A percentile compares a stretch with the other conserved stretches of the same genome.
phyloP scores from a whole-genome alignment of 2,888 invertebrate species.

The Dicycla oo region DNA sequence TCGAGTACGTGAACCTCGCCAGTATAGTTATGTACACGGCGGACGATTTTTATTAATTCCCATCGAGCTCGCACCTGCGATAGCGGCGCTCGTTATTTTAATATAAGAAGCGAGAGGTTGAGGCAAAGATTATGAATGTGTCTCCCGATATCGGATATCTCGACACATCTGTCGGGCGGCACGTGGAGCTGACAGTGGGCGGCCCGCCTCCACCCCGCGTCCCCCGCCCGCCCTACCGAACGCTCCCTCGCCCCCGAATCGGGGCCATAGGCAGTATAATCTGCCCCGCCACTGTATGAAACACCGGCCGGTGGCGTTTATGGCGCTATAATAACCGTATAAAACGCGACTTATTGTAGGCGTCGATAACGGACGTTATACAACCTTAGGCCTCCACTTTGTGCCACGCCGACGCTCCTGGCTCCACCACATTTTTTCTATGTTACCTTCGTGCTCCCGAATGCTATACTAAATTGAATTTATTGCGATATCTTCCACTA shows the following conservation, averaged over 20 bases:
- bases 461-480: constrained; percentile 67
- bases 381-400: constrained; percentile 83
- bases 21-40: constrained; percentile 67
- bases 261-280: constrained; percentile 87
- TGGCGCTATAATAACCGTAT: constrained; percentile 90
- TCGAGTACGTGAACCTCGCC: constrained; percentile 34
- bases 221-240: constrained; percentile 46
- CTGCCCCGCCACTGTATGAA: constrained; percentile 89
- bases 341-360: constrained; percentile 90
- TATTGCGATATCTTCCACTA: constrained; percentile 70
- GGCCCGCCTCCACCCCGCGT: constrained; percentile 69
- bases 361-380: constrained; percentile 89
- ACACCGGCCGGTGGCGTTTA: constrained; percentile 90
- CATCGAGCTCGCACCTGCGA: constrained; percentile 83
- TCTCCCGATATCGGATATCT: constrained; percentile 90
- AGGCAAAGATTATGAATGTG: constrained; percentile 89
- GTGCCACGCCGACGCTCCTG: constrained; percentile 70
- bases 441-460: constrained; percentile 70
- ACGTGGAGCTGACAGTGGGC: constrained; percentile 87
- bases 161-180: constrained; percentile 89
- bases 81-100: constrained; percentile 82
- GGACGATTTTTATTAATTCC: constrained; percentile 80
- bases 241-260: constrained; percentile 71
- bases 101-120: constrained; percentile 87
- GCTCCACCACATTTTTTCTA: constrained; percentile 74